Evolutionary conservation across 2,888 invertebrate species (phyloP), one percentile per base, ranked within the genome.

Genomic region (Ophion ellenae): DNA sequence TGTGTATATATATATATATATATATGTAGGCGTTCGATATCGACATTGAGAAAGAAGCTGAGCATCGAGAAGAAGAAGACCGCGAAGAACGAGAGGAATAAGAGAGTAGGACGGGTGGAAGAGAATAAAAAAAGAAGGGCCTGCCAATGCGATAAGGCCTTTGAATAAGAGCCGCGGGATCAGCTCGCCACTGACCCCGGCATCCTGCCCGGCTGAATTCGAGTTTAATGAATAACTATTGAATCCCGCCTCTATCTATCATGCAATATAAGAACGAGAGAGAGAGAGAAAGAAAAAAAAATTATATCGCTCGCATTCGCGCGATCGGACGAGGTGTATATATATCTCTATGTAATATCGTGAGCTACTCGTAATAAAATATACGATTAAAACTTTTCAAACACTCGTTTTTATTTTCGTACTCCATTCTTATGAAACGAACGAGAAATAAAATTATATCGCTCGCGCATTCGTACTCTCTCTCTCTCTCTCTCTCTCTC

Each of bases 221-320:
- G 91, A 91, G 90, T 92, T 92, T 93, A 93, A 93, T 93, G 93
- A 93, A 93, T 94, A 92, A 93, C 92, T 93, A 93, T 93, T 94
- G 92, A 93, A 93, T 94, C 92, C 91, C 93, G 91, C 91, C 92
- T 91, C 89, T 93, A 92, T 92, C 91, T 85, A 74, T 78, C 84
- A 59, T 67, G 57, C 76, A 87, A 81, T 83, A 81, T 84, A 80
- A 78, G 76, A 67, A 77, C 71, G 79, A 80, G 84, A 66, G 53
- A 81, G 32, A 64, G n/a, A 85, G 80, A 78, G 71, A 63, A 11
- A 85, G 77, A 77, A 85, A 74, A 61, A 80, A 45, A 73, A 36
- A 66, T 63, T 71, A 70, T 70, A 78, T 73, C 76, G 77, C 28
- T 85, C 70, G 64, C 53, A 76, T 82, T 85, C 79, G 70, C 74